Base-by-base conservation (phyloP, 2,888 invertebrate species). In the Heliconius ismenius region DNA sequence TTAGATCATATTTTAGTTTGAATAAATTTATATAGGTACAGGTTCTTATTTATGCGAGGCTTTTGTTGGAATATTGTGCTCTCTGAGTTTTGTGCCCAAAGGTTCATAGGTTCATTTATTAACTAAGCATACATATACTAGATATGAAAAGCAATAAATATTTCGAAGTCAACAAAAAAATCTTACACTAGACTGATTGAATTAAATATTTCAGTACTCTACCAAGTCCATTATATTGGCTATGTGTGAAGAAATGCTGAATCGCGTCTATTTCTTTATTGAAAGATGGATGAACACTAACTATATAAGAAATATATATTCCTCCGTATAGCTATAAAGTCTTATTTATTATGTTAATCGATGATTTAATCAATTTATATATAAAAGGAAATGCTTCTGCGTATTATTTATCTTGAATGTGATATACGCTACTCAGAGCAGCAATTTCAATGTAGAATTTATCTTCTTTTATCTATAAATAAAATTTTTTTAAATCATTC, bases 371-470 rank as follows among this genome's bases (percentile, higher is more conserved):
- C n/a, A 36, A 58, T 32, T 24, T 54, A 32, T 70, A 54, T 7
- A 32, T 70, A 70, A 70, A 70, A 70, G 58, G 32, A 58, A 24
- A 32, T 70, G 32, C 58, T 70, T 9, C 24, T 70, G 36, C 70
- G 58, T 36, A 15, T 58, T 70, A 32, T 58, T 54, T 58, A 58
- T n/a, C 13, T 36, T 32, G 32, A 58, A 32, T 54, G 9, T 58
- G 9, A 13, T n/a, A 7, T 58, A 36, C 15, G 13, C n/a, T 54
- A 26, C 18, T 49, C 9, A 43, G 26, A 21, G 32, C 10, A 18
- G 3, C 7, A 18, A 28, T 28, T 63, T 60, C 3, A 18, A 63
- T 26, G 3, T 6, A 62, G 13, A 62, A 6, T 24, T 13, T 15
- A 4, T 62, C 13, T 54, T 54, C 2, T 54, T 54, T 10, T 54